phyloP scores from a whole-genome alignment of 1,140 invertebrate genomes.

The Eriosoma lanigerum region DNA sequence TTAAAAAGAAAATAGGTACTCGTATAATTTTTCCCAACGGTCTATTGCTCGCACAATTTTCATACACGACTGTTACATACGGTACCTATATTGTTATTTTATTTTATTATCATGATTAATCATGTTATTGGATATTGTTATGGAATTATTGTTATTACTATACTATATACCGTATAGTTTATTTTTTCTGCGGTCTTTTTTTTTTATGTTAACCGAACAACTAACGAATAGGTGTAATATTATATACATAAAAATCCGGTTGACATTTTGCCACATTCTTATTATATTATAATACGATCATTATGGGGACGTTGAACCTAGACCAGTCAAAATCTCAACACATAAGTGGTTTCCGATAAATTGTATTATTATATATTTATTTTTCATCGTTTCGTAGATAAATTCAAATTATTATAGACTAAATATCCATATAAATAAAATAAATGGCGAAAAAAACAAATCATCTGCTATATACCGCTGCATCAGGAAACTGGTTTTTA shows the following conservation, averaged over 20 bases:
- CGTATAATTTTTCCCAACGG: background rate
- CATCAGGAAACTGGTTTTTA: slow-evolving; percentile 18
- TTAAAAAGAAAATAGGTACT: background rate
- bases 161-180: too few species aligned
- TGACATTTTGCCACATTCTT: slow-evolving; percentile 40
- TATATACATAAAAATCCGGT: slow-evolving; percentile 23
- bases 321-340: background rate
- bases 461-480: too few species aligned
- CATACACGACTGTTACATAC: background rate
- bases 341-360: slow-evolving; percentile 36
- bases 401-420: background rate
- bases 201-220: background rate
- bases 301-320: slow-evolving; percentile 26
- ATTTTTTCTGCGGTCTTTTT: too few species aligned
- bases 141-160: too few species aligned
- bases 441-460: background rate
- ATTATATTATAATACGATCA: background rate
- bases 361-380: background rate
- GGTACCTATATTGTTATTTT: background rate
- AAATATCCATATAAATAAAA: slow-evolving; percentile 19
- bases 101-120: background rate
- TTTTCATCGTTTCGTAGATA: background rate
- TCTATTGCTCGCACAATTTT: background rate
- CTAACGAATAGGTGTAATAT: background rate
- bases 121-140: background rate